Evolutionary conservation across 2,888 invertebrate species (phyloP), one percentile per base, ranked within the genome.

Genomic region (Troglohyphantes excavatus): DNA sequence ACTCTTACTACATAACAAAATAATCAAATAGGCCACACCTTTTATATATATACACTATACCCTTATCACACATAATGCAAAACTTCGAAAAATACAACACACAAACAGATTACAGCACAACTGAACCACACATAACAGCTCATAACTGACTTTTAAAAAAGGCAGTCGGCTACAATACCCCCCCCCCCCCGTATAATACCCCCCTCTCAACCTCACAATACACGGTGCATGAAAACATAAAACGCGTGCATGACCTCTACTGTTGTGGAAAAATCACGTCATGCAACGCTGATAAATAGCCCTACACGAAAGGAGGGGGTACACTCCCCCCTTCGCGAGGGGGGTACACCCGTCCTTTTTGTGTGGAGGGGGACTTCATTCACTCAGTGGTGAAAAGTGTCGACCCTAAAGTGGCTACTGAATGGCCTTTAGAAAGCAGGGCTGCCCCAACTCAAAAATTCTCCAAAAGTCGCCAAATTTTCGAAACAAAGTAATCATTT

Each of bases 191-290:
- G n/a, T n/a, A n/a, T n/a, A n/a, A n/a, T n/a, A n/a, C n/a, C 68
- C 39, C 39, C 39, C 13, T 5, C 17, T 33, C 68, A 68, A 43
- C 23, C 13, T 61, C 78, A 63, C 78, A 43, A 43, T 43, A 33
- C 21, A 33, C 68, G 70, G 82, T 29, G 59, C 68, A 76, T 23
- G 63, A 70, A 39, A 89, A 70, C 61, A 89, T 82, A 82, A 68
- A 89, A 89, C 88, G 88, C 75, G 63, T 89, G 88, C 19, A 46
- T 75, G 88, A 86, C 76, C 68, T 70, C 53, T 86, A 39, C 70
- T 78, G 68, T 82, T 75, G 88, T 89, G 88, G 88, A 89, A 89
- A 89, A 89, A 76, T 83, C 75, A 89, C 68, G 88, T 82, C 76
- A 89, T 89, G 82, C 88, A 63, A 67, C 53, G 43, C 68, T 75